Conservation (phyloP, 1,140 invertebrate genomes). For the Cydia splendana region DNA sequence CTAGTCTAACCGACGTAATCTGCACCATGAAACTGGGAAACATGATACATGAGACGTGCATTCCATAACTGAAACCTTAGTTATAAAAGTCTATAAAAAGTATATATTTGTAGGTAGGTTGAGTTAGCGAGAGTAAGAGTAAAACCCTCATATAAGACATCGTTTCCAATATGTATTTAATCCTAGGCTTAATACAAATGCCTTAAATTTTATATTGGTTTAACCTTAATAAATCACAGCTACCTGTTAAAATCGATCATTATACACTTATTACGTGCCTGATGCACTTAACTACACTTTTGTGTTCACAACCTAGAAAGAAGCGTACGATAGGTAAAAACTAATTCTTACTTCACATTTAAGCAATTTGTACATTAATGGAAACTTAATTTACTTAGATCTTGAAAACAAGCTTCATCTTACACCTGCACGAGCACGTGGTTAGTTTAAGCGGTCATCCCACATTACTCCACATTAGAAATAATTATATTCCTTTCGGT, state of each 20-base stretch:
- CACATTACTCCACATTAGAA: conserved; percentile 7
- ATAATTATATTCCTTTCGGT: not conserved
- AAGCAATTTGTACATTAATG: not conserved
- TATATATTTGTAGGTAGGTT: not conserved
- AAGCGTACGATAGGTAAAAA: too few relatives aligned
- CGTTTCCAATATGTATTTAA: too few relatives aligned
- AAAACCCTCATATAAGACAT: too few relatives aligned
- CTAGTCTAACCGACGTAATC: conserved; percentile 14
- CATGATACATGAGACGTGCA: not conserved
- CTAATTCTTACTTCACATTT: too few relatives aligned
- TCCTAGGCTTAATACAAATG: too few relatives aligned
- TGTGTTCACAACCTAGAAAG: too few relatives aligned
- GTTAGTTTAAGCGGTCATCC: conserved; percentile 14
- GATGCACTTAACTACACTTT: too few relatives aligned
- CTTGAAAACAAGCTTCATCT: not conserved
- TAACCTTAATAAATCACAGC: not conserved
- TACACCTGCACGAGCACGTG: not conserved
- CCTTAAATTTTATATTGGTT: not conserved
- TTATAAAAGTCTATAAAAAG: not conserved
- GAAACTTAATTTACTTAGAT: not conserved
- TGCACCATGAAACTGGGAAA: not conserved
- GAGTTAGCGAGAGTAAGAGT: too few relatives aligned
- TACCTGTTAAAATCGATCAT: too few relatives aligned
- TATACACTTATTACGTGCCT: too few relatives aligned
- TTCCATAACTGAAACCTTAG: not conserved